These are phyloP conservation scores for Paracentrotus lividus DNA, from an alignment of 53 echinoderm and acorn worm species.

Conservation along the genomic window DNA sequence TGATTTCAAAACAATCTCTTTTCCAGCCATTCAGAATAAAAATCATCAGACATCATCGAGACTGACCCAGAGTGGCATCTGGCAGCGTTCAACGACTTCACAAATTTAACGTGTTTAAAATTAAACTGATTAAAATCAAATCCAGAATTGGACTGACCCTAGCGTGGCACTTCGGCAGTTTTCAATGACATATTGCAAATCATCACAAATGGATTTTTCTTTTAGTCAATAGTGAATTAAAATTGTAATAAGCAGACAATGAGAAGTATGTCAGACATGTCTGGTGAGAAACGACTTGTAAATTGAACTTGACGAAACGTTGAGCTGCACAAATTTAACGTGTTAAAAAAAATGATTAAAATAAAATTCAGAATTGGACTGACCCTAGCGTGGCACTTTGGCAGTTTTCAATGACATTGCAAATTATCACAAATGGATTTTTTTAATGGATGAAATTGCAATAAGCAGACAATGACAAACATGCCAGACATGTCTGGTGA, in stretches of 20 bases:
- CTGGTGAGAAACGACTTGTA: too few relatives aligned
- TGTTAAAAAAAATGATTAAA: not conserved
- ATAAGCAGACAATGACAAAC: conserved; percentile 13
- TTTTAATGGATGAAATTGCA: not conserved
- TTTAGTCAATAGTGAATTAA: too few relatives aligned
- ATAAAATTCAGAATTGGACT: not conserved
- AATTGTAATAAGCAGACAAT: conserved; percentile 1
- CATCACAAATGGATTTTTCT: not conserved
- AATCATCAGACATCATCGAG: conserved; percentile 1
- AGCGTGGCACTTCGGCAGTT: not conserved
- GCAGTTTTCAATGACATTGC: not conserved
- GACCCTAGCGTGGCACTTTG: not conserved
- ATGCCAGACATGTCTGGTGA: conserved; percentile 14
- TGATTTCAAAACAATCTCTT: conserved; percentile 27
- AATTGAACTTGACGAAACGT: not conserved
- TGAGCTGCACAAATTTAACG: not conserved
- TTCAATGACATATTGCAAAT: not conserved
- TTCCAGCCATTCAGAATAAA: conserved; percentile 32
- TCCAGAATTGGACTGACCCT: not conserved
- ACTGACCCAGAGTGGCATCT: not conserved
- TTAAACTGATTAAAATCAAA: not conserved
- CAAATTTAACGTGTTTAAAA: not conserved
- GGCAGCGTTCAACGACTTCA: not conserved
- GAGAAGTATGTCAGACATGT: not conserved
- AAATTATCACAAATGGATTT: not conserved